phyloP scores from a whole-genome alignment of 1,140 invertebrate species.

The Gonatopus flavifemur region DNA sequence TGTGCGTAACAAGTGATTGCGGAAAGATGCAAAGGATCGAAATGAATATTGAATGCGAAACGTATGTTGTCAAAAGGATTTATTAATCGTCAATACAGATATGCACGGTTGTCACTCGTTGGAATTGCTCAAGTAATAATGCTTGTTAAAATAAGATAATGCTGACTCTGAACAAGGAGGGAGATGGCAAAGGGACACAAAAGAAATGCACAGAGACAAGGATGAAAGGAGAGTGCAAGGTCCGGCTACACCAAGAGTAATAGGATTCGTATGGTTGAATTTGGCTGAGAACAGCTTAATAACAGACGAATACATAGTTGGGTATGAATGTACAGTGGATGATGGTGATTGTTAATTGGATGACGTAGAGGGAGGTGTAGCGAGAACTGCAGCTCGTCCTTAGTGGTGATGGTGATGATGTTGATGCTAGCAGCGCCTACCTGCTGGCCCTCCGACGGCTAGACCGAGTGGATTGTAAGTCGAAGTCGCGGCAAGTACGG shows the following conservation, averaged over 20 bases:
- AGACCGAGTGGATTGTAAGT: slow-evolving; percentile 81
- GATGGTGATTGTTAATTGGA: slow-evolving; percentile 23
- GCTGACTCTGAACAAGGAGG: too few species aligned
- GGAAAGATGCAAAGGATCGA: slow-evolving; percentile 12
- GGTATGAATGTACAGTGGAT: neutral
- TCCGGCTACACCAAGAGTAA: slow-evolving; percentile 58
- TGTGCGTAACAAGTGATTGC: neutral
- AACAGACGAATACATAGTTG: slow-evolving; percentile 17
- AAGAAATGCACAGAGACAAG: slow-evolving; percentile 25
- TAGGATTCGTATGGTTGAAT: too few species aligned
- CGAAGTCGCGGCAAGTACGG: slow-evolving; percentile 68
- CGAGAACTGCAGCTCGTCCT: slow-evolving; percentile 57
- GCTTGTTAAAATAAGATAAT: slow-evolving; percentile 1
- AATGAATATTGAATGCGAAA: slow-evolving; percentile 22
- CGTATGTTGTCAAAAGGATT: slow-evolving; percentile 19
- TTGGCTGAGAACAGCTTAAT: neutral
- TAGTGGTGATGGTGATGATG: too few species aligned
- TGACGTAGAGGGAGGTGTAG: slow-evolving; percentile 48
- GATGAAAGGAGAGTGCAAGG: slow-evolving; percentile 42
- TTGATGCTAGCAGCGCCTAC: slow-evolving; percentile 64
- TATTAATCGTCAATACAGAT: slow-evolving; percentile 13
- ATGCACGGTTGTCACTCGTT: too few species aligned
- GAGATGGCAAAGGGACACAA: slow-evolving; percentile 7
- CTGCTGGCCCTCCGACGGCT: slow-evolving; percentile 73
- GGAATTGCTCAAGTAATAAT: too few species aligned